A percentile compares a stretch with the other conserved stretches of the same genome.
phyloP scores from a whole-genome alignment of 2,888 invertebrate genomes.

The Caenorhabditis doughertyi region DNA sequence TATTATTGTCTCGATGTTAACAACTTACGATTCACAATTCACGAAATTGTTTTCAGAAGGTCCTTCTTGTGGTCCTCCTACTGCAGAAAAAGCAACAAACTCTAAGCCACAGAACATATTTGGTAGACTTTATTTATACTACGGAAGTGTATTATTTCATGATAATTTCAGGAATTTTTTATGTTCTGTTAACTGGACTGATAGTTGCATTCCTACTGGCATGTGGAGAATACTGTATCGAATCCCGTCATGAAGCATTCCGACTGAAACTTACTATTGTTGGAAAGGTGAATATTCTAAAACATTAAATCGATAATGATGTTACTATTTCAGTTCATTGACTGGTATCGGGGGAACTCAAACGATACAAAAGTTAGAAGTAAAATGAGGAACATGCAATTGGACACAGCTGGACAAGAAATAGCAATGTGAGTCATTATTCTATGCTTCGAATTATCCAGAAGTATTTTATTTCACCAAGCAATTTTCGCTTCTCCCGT shows the following conservation, averaged over 20 bases:
- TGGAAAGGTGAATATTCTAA: constrained; percentile 74
- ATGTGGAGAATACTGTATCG: constrained; percentile 79
- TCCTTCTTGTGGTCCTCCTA: constrained; percentile 66
- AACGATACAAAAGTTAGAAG: constrained; percentile 53
- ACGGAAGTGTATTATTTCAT: not conserved
- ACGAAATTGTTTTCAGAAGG: constrained; percentile 71
- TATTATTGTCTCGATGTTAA: not conserved
- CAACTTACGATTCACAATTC: no score
- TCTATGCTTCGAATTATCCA: constrained; percentile 7
- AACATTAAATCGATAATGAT: not conserved
- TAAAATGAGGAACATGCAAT: constrained; percentile 73
- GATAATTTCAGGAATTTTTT: constrained; percentile 81
- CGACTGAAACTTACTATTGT: constrained; percentile 75
- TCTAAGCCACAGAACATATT: constrained; percentile 68
- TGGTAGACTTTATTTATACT: constrained; percentile 28
- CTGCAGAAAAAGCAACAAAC: constrained; percentile 53
- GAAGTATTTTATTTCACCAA: not conserved
- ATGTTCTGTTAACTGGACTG: constrained; percentile 79
- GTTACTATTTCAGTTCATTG: constrained; percentile 66
- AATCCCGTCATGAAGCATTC: constrained; percentile 75
- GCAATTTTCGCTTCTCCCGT: constrained; percentile 49
- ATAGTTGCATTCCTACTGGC: constrained; percentile 77
- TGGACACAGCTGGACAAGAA: constrained; percentile 73
- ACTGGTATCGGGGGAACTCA: constrained; percentile 68
- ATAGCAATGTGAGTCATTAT: constrained; percentile 51